Percentiles rank a stretch among this genome's conserved stretches.
Conservation (phyloP, 2,888 invertebrate genomes). For the Hypercompe scribonia region DNA sequence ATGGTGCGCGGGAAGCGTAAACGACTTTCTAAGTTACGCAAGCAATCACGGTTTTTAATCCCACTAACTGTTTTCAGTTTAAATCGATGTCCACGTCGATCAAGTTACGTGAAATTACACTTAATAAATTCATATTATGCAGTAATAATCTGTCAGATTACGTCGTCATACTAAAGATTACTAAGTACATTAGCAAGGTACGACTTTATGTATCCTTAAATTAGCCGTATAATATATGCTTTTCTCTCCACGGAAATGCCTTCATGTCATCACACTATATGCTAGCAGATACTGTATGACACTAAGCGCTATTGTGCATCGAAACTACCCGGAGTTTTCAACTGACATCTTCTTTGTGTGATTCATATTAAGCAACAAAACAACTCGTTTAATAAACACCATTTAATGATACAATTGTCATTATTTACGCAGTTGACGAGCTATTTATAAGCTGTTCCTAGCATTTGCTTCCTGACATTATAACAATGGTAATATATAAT, state of each 20-base stretch:
- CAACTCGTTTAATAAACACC: not conserved
- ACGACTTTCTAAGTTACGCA: slow-evolving; percentile 68
- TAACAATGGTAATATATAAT: slow-evolving; percentile 8
- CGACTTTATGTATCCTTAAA: not conserved
- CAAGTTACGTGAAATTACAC: not conserved
- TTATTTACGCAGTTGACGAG: slow-evolving; percentile 2
- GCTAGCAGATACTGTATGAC: not conserved
- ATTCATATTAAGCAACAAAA: not conserved
- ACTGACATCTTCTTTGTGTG: not conserved
- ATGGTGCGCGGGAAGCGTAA: slow-evolving; percentile 58
- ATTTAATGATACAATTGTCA: not conserved
- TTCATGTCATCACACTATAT: too few relatives aligned
- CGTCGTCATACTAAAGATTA: not conserved
- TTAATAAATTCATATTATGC: not conserved
- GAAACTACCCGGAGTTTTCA: too few relatives aligned
- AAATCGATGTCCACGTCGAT: not conserved
- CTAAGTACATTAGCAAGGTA: not conserved
- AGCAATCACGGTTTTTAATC: slow-evolving; percentile 47
- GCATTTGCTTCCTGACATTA: not conserved
- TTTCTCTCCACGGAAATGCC: too few relatives aligned
- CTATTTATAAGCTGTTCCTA: slow-evolving; percentile 4
- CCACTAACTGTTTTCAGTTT: not conserved
- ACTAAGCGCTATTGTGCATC: not conserved
- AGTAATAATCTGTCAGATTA: not conserved
- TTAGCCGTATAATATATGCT: not conserved